phyloP scores from a whole-genome alignment of 2,113 vertebrate genomes.

The Dendrocopos noguchii region DNA sequence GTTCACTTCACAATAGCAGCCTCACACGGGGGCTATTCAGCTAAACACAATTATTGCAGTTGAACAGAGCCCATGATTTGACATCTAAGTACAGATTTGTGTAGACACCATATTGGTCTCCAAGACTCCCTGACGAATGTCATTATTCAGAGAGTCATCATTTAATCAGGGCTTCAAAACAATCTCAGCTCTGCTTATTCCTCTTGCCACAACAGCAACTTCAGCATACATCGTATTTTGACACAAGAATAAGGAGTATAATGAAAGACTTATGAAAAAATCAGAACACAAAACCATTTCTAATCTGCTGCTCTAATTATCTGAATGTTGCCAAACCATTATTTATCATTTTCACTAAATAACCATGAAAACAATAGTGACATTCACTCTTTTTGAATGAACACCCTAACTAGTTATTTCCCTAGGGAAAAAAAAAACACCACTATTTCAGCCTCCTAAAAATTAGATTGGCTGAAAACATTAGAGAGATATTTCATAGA shows the following conservation, averaged over 20 bases:
- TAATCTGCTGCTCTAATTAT: background rate
- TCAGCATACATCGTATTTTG: background rate
- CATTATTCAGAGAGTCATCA: background rate
- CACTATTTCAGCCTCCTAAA: background rate
- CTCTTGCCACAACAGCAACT: background rate
- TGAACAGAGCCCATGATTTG: background rate
- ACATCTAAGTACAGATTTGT: background rate
- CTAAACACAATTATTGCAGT: background rate
- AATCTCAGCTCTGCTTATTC: background rate
- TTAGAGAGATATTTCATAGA: background rate
- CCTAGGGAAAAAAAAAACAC: background rate
- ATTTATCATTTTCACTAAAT: background rate
- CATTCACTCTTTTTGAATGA: background rate
- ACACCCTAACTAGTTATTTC: background rate
- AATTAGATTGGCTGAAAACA: background rate
- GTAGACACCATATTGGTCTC: background rate
- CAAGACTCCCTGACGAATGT: background rate
- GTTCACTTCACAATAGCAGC: rapidly evolving
- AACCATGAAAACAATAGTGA: background rate
- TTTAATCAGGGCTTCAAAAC: background rate
- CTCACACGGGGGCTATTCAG: rapidly evolving
- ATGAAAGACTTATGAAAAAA: background rate
- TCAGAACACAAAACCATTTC: background rate
- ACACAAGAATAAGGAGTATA: background rate
- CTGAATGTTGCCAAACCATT: background rate